Conservation (phyloP, 2,113 vertebrate genomes). For the Tiliqua scincoides region DNA sequence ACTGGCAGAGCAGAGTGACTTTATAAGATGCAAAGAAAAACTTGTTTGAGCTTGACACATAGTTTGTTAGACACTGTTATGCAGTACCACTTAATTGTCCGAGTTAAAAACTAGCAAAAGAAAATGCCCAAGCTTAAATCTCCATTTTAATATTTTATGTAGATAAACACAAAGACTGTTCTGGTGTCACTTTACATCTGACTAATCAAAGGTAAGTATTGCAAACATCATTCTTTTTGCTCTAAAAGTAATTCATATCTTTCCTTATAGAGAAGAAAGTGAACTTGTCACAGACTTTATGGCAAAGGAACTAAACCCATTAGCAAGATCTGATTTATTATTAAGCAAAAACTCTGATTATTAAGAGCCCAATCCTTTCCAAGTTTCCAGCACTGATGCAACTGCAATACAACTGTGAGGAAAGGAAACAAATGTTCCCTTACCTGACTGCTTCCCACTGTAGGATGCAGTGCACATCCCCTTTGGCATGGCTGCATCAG, state of each 20-base stretch:
- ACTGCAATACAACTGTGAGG: background rate
- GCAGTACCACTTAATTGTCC: background rate
- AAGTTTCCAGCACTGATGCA: too few species aligned
- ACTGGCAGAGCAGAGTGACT: background rate
- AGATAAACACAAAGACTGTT: conserved; percentile 96
- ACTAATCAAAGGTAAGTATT: conserved; percentile 89
- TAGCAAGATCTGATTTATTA: background rate
- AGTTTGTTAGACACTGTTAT: conserved; percentile 16
- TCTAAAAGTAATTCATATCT: background rate
- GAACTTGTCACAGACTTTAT: background rate
- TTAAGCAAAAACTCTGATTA: background rate
- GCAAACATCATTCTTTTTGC: background rate
- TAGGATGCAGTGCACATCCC: too few species aligned
- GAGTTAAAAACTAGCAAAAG: background rate
- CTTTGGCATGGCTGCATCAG: too few species aligned
- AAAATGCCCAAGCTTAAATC: background rate
- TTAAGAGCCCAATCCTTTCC: too few species aligned
- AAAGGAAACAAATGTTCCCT: too few species aligned
- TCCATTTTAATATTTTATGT: conserved; percentile 53
- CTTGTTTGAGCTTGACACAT: background rate
- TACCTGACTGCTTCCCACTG: too few species aligned
- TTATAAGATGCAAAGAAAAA: background rate
- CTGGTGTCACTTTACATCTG: conserved; percentile 90
- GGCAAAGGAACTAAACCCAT: background rate
- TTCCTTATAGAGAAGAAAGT: background rate